A percentile compares a stretch with the other conserved stretches of the same genome.
phyloP scores from a whole-genome alignment of 1,140 invertebrate species.

The Coboldia fuscipes region DNA sequence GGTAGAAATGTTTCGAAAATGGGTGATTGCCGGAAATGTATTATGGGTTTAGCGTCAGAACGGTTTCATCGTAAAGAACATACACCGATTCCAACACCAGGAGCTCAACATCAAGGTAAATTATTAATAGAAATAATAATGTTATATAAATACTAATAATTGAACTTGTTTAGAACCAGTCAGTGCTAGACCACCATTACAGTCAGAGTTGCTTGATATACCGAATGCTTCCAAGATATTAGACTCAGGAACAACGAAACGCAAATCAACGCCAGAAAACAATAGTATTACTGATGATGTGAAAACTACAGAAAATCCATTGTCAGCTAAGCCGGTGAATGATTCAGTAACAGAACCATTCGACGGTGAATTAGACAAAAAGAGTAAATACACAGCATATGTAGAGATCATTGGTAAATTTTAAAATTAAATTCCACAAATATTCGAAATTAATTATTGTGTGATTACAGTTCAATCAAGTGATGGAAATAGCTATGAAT shows the following conservation, averaged over 20 bases:
- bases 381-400: slow-evolving; percentile 62
- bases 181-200: too few species aligned
- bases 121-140: too few species aligned
- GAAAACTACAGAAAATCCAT: neutral
- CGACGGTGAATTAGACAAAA: slow-evolving; percentile 50
- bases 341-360: slow-evolving; percentile 18
- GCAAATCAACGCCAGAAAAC: slow-evolving; percentile 5
- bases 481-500: slow-evolving; percentile 13
- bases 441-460: slow-evolving; percentile 5
- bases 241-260: slow-evolving; percentile 8
- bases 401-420: slow-evolving; percentile 54
- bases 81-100: too few species aligned
- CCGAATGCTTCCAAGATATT: slow-evolving; percentile 16
- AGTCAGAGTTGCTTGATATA: too few species aligned
- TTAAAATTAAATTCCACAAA: neutral
- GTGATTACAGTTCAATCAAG: slow-evolving; percentile 9
- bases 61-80: too few species aligned
- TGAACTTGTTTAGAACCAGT: too few species aligned
- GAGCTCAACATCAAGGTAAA: too few species aligned
- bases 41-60: too few species aligned
- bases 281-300: neutral
- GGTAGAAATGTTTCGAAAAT: slow-evolving; percentile 9
- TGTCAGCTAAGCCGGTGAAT: neutral
- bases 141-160: too few species aligned
- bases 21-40: slow-evolving; percentile 3